These are phyloP conservation scores for Drosophila dives DNA, from an alignment of 2,888 invertebrate species.

Conservation along the genomic window DNA sequence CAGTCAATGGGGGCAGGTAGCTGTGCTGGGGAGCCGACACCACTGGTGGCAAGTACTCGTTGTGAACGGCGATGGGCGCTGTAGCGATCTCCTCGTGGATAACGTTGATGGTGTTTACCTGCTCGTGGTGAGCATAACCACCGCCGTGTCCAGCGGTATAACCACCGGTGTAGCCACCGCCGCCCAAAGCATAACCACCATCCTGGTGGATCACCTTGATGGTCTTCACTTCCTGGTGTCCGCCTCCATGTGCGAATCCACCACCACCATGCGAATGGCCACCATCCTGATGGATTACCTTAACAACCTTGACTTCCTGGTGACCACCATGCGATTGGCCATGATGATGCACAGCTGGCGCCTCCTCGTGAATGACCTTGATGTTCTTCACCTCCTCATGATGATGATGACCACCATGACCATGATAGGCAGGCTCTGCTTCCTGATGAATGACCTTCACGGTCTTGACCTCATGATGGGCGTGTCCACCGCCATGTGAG, in stretches of 20 bases:
- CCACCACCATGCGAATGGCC: slow-evolving; percentile 57
- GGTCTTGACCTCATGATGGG: slow-evolving; percentile 54
- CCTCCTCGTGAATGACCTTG: slow-evolving; percentile 57
- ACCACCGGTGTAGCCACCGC: slow-evolving; percentile 50
- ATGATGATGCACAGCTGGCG: slow-evolving; percentile 21
- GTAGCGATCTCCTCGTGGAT: slow-evolving; percentile 61
- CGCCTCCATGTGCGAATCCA: slow-evolving; percentile 48
- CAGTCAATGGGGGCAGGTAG: slow-evolving; percentile 70
- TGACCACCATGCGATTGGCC: slow-evolving; percentile 49
- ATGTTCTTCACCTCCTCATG: slow-evolving; percentile 40
- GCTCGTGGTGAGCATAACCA: slow-evolving; percentile 49
- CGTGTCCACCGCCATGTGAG: slow-evolving; percentile 36
- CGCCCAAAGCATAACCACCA: slow-evolving; percentile 49
- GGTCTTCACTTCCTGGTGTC: slow-evolving; percentile 54
- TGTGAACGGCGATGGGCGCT: slow-evolving; percentile 35
- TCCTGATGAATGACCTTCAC: slow-evolving; percentile 41
- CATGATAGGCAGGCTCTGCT: slow-evolving; percentile 16
- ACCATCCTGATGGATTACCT: slow-evolving; percentile 68
- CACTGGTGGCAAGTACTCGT: slow-evolving; percentile 62
- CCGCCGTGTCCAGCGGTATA: slow-evolving; percentile 50
- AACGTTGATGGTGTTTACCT: slow-evolving; percentile 61
- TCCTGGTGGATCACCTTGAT: slow-evolving; percentile 66
- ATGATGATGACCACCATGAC: slow-evolving; percentile 37
- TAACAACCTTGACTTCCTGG: slow-evolving; percentile 69
- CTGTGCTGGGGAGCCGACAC: slow-evolving; percentile 47